Evolutionary conservation across 2,113 vertebrate species (phyloP), one percentile per base, ranked within the genome.

Genomic region (Barnardius zonarius): DNA sequence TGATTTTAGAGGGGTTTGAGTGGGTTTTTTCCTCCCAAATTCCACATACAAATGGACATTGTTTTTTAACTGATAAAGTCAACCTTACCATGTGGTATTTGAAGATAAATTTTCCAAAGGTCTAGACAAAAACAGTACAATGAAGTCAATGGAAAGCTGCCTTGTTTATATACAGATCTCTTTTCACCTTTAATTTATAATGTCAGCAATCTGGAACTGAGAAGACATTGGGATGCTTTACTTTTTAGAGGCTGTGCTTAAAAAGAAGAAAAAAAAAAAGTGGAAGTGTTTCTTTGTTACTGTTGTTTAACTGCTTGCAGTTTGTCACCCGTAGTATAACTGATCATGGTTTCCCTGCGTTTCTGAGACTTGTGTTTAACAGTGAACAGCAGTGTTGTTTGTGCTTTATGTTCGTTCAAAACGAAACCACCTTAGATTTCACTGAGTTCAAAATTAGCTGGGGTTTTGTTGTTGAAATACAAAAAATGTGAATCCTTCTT

Each of bases 111-210:
- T 97, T 97, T 96, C 96, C 97, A 97, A 97, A 97, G 86, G 95
- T 97, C 96, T 97, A 97, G 92, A 88, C 74, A 52, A 95, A 93
- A 97, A 96, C 67, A 95, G 82, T 94, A 61, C 88, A 75, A 8
- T 39, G 69, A 96, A 98, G 96, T 98, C 94, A 93, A 44, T 95
- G 95, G 90, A 97, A 96, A 97, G 95, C 97, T 96, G 95, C 96
- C 97, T 98, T 98, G 98, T 98, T 98, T 97, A 82, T 98, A 96
- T 95, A 94, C 5, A 44, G 92, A 92, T 97, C 95, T 95, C 92
- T 95, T 89, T 97, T 97, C 93, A 97, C 92, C 86, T 98, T 97
- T 98, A 95, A 97, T 96, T 97, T 98, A 98, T 97, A 94, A 97
- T 83, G 68, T 95, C 97, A 96, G 33, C 69, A 77, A 76, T 95